Evolutionary conservation across 2,888 invertebrate genomes (phyloP).

Genomic region (Ophioninae sp.): DNA sequence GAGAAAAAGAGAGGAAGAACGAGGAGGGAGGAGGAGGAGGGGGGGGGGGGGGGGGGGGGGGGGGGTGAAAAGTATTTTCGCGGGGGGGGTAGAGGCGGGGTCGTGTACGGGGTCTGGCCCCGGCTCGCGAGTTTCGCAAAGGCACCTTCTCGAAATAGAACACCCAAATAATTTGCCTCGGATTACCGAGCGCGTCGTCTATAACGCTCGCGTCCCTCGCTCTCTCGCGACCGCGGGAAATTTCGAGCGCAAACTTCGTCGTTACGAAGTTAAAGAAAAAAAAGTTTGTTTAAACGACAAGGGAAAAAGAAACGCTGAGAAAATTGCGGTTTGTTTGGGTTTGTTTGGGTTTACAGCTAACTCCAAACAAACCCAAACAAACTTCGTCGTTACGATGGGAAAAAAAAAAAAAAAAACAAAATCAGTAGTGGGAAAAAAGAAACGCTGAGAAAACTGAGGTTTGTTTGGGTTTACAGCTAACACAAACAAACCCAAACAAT

Average conservation of each 20-base stretch:
- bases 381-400: conserved; percentile 39
- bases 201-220: conserved; percentile 40
- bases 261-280: conserved; percentile 4
- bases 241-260: conserved; percentile 49
- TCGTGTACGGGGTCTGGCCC: conserved; percentile 71
- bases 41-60: conserved; percentile 35
- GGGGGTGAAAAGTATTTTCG: conserved; percentile 74
- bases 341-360: too few relatives aligned
- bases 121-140: conserved; percentile 80
- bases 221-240: conserved; percentile 51
- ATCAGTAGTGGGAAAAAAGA: background rate
- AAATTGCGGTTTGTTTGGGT: background rate
- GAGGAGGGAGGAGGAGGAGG: conserved; percentile 10
- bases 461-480: too few relatives aligned
- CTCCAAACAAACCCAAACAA: too few relatives aligned
- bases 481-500: too few relatives aligned
- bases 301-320: background rate
- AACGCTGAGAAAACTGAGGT: background rate
- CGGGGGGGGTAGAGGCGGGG: conserved; percentile 68
- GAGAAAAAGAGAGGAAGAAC: conserved; percentile 6
- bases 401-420: too few relatives aligned
- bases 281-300: too few relatives aligned
- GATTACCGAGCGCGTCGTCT: conserved; percentile 75
- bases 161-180: conserved; percentile 81
- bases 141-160: conserved; percentile 81